These are phyloP conservation scores for Thecocarcelia acutangulata DNA, from an alignment of 2,888 invertebrate genomes.

Conservation along the genomic window DNA sequence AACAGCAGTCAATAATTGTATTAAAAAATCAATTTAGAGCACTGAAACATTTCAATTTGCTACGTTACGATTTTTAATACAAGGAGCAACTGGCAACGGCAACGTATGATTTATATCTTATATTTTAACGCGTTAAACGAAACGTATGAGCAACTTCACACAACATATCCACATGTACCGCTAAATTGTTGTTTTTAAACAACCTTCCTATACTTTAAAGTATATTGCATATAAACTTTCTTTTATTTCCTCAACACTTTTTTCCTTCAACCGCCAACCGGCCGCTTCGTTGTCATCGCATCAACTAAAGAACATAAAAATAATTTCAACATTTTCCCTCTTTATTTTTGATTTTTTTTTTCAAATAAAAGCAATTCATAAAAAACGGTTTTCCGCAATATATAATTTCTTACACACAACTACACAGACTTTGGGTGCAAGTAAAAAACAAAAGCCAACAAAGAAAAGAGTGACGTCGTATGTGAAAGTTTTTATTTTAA, in stretches of 20 bases:
- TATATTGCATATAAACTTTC: too few species aligned
- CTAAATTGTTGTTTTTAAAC: too few species aligned
- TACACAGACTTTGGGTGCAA: constrained; percentile 12
- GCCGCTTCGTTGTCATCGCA: constrained; percentile 76
- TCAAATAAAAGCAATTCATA: constrained; percentile 72
- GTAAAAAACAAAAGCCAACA: not conserved
- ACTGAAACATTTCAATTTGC: too few species aligned
- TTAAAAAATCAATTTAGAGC: too few species aligned
- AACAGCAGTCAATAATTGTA: too few species aligned
- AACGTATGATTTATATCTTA: too few species aligned
- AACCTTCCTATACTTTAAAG: too few species aligned
- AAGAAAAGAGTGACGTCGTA: constrained; percentile 61
- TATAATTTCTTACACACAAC: constrained; percentile 20
- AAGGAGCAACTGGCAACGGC: too few species aligned
- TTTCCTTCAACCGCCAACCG: constrained; percentile 70
- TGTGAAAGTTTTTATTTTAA: constrained; percentile 48
- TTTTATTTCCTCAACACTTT: not conserved
- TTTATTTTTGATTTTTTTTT: constrained; percentile 70
- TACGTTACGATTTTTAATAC: too few species aligned
- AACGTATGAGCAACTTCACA: too few species aligned
- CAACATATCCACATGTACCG: too few species aligned
- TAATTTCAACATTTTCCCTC: constrained; percentile 34
- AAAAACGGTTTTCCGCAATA: constrained; percentile 62
- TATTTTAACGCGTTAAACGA: too few species aligned
- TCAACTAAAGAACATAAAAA: constrained; percentile 74